Percentiles rank a stretch among this genome's conserved stretches.
Conservation (phyloP, 2,888 invertebrate genomes). For the Dryadula phaetusa region DNA sequence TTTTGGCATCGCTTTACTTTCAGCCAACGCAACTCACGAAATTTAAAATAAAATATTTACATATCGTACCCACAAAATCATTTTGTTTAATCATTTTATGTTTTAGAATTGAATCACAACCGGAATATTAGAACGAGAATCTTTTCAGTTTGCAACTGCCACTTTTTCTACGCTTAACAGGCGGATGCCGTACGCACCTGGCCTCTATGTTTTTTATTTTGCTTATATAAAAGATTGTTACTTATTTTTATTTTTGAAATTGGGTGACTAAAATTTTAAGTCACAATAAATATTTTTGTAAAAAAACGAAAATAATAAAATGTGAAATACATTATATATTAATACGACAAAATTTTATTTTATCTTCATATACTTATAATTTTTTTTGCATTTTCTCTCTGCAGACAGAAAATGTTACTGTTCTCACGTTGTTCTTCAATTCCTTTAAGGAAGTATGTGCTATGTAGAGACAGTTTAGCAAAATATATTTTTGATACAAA, state of each 20-base stretch:
- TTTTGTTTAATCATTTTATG: neutral
- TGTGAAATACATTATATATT: neutral
- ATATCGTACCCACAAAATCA: neutral
- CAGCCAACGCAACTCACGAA: constrained; percentile 21
- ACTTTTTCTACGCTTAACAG: constrained; percentile 59
- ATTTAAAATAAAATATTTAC: constrained; percentile 28
- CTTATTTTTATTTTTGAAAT: constrained; percentile 37
- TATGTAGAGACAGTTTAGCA: too few relatives aligned
- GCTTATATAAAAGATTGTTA: constrained; percentile 29
- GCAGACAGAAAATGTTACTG: too few relatives aligned
- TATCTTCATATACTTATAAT: too few relatives aligned
- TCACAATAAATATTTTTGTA: neutral
- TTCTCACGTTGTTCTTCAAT: too few relatives aligned
- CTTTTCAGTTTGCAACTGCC: constrained; percentile 48
- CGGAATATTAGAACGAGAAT: constrained; percentile 26
- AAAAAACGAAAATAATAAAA: neutral
- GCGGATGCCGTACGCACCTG: constrained; percentile 79
- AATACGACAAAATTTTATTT: too few relatives aligned
- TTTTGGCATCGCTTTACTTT: constrained; percentile 43
- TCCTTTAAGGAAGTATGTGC: too few relatives aligned
- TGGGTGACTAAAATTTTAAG: constrained; percentile 14
- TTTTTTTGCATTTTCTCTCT: too few relatives aligned
- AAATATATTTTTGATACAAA: too few relatives aligned
- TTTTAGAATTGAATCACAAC: neutral
- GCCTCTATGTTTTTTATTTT: constrained; percentile 53